A percentile compares a stretch with the other conserved stretches of the same genome.
Evolutionary conservation across 2,113 vertebrate genomes (phyloP).

Genomic region (Mellivora capensis): DNA sequence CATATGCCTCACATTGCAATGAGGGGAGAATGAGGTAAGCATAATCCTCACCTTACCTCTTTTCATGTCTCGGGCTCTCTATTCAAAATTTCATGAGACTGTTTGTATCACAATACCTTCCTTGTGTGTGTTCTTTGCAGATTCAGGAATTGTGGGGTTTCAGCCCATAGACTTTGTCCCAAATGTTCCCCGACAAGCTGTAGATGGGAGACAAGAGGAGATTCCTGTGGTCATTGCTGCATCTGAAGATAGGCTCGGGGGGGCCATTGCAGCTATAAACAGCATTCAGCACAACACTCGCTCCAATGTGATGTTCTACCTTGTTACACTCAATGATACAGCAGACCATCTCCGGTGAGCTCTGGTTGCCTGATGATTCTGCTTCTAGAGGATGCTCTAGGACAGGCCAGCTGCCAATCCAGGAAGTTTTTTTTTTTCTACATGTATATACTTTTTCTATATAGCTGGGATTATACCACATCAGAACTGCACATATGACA

Average conservation of each 20-base stretch:
- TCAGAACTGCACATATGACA: background rate
- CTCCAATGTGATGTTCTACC: constrained; percentile 91
- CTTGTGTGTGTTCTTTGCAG: constrained; percentile 77
- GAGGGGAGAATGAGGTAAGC: background rate
- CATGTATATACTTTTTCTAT: background rate
- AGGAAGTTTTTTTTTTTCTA: background rate
- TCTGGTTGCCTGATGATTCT: background rate
- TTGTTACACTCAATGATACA: constrained; percentile 94
- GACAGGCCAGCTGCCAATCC: background rate
- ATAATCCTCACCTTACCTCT: background rate
- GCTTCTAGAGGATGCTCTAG: background rate
- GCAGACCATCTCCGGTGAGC: constrained; percentile 91
- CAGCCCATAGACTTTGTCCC: constrained; percentile 90
- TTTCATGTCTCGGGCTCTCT: constrained; percentile 3
- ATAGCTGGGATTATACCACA: background rate
- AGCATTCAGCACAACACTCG: constrained; percentile 92
- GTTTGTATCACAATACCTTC: background rate
- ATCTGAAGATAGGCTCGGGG: constrained; percentile 92
- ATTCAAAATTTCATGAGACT: background rate
- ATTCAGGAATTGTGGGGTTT: constrained; percentile 84
- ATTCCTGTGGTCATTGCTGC: constrained; percentile 94
- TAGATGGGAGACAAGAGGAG: constrained; percentile 82
- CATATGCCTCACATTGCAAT: background rate
- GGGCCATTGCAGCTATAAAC: constrained; percentile 92
- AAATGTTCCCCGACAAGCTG: constrained; percentile 73